phyloP scores from a whole-genome alignment of 2,113 vertebrate genomes.

The Telmatochromis sp. region DNA sequence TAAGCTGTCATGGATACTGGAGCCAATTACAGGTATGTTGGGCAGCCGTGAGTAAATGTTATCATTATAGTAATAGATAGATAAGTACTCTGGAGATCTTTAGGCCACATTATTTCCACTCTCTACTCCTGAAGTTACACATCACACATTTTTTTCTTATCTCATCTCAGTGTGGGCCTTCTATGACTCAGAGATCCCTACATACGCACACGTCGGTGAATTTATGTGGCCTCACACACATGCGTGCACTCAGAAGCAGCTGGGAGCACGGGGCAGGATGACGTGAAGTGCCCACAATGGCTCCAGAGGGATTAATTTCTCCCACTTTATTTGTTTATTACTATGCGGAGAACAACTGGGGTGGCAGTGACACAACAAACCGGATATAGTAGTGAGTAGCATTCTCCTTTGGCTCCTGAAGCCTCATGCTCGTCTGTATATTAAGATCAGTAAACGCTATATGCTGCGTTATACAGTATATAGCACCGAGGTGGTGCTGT shows the following conservation, averaged over 20 bases:
- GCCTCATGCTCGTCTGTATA: slow-evolving; percentile 19
- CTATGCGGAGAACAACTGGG: slow-evolving; percentile 38
- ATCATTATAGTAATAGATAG: not conserved
- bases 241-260: slow-evolving; percentile 17
- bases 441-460: slow-evolving; percentile 3
- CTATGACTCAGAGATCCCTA: not conserved
- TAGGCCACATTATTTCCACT: not conserved
- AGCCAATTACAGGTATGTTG: not conserved
- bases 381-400: slow-evolving; percentile 26
- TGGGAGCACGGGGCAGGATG: slow-evolving; percentile 30
- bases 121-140: not conserved
- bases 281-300: slow-evolving; percentile 53
- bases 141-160: not conserved
- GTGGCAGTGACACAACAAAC: slow-evolving; percentile 44
- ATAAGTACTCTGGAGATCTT: not conserved
- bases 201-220: not conserved
- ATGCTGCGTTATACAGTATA: not conserved
- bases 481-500: not conserved
- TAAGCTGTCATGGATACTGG: not conserved
- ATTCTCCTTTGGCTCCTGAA: slow-evolving; percentile 46
- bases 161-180: slow-evolving; percentile 6
- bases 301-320: slow-evolving; percentile 52
- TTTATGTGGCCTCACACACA: slow-evolving; percentile 14
- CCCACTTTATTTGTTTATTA: slow-evolving; percentile 61
- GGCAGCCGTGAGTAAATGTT: not conserved